Evolutionary conservation across 2,888 invertebrate species (phyloP), one percentile per base, ranked within the genome.

Genomic region (Ophraella communa): DNA sequence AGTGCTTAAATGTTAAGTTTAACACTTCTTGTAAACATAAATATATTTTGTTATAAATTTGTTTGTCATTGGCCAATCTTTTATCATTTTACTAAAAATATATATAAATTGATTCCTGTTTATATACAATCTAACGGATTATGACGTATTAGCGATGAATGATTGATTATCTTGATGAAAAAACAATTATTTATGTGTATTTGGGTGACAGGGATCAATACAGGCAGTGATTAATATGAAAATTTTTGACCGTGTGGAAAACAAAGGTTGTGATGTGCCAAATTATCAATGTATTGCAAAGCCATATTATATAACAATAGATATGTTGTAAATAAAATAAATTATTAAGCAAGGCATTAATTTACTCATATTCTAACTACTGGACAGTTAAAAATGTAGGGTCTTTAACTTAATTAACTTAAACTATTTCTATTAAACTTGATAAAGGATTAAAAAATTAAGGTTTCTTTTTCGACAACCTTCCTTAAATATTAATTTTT

Each of bases 101-200:
- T n/a, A n/a, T 5, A 39, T 39, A 3, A 39, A 39, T 39, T 17
- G 17, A 7, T 17, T 57, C 39, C 23, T 8, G 35, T 51, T 24
- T 44, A 35, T 33, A 45, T 45, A 49, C 33, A 27, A 39, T 54
- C 20, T 27, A 23, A 54, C 47, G 62, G 58, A 62, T 62, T 64
- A 54, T 45, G 66, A 64, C 66, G 62, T 60, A 69, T 69, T 66
- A 60, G 65, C 56, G 55, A 49, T 47, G 59, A 61, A 56, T 70
- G 69, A 70, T 70, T 70, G 67, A 70, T 70, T 67, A 65, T 65
- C 67, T 64, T 59, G 63, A 66, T 67, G 66, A 65, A 66, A 70
- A 66, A 65, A 64, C 67, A 62, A 70, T 70, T 59, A 67, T 67
- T 67, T 66, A 66, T 58, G 65, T 67, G 63, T 62, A 63, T 65